Evolutionary conservation across 2,888 invertebrate genomes (phyloP).

Genomic region (Electrophaes corylata): DNA sequence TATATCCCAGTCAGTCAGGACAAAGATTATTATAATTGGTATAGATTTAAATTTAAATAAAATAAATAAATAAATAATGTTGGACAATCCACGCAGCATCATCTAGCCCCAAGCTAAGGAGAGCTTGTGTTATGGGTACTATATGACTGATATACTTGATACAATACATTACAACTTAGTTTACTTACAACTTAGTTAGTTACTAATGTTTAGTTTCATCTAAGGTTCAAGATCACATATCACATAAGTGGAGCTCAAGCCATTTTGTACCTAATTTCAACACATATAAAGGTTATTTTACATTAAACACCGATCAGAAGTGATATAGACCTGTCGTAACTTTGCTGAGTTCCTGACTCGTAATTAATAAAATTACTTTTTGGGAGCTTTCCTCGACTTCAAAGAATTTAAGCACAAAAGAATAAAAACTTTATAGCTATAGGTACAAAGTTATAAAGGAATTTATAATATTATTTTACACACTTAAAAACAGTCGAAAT

Average conservation of each 20-base stretch:
- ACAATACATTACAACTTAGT: too few species aligned
- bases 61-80: too few species aligned
- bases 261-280: not conserved
- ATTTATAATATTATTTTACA: constrained; percentile 77
- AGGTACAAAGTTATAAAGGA: constrained; percentile 81
- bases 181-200: too few species aligned
- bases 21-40: too few species aligned
- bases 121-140: too few species aligned
- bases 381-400: constrained; percentile 83
- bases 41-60: too few species aligned
- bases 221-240: too few species aligned
- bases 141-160: too few species aligned
- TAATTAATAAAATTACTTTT: constrained; percentile 85
- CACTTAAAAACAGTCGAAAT: constrained; percentile 51
- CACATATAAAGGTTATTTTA: constrained; percentile 3
- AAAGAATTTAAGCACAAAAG: constrained; percentile 83
- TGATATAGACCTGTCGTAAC: constrained; percentile 50
- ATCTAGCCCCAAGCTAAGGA: too few species aligned
- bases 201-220: too few species aligned
- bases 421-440: constrained; percentile 71
- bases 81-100: too few species aligned
- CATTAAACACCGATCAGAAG: not conserved
- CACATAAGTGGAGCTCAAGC: not conserved
- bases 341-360: constrained; percentile 84
- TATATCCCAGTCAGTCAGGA: too few species aligned